A percentile compares a stretch with the other conserved stretches of the same genome.
These are phyloP conservation scores for Caenorhabditis panamensis DNA, from an alignment of 2,888 invertebrate genomes.

Conservation along the genomic window DNA sequence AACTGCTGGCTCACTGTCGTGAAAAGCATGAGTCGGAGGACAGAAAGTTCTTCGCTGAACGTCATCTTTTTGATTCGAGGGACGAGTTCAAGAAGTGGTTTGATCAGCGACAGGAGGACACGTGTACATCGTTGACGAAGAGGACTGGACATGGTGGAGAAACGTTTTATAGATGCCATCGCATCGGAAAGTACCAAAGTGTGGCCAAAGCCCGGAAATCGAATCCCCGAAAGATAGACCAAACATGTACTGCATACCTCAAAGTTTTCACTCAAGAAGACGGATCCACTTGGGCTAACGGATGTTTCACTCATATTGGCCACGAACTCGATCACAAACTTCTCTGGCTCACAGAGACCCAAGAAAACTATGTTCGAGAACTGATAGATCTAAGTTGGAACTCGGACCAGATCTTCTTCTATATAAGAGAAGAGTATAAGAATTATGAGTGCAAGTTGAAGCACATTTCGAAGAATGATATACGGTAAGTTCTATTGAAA, in stretches of 20 bases:
- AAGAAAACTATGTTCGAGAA: conserved; percentile 58
- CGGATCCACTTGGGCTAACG: conserved; percentile 28
- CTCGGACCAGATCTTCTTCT: conserved; percentile 51
- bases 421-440: conserved; percentile 49
- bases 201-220: conserved; percentile 57
- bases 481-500: too few species aligned
- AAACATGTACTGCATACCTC: conserved; percentile 57
- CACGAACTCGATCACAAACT: conserved; percentile 58
- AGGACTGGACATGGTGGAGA: conserved; percentile 61
- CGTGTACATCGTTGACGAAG: conserved; percentile 59
- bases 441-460: conserved; percentile 59
- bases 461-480: conserved; percentile 60
- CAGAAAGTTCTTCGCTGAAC: conserved; percentile 19
- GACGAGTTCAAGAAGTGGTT: conserved; percentile 54
- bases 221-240: conserved; percentile 60
- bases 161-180: conserved; percentile 52
- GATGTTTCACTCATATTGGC: conserved; percentile 61
- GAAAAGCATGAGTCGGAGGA: conserved; percentile 24
- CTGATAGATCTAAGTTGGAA: conserved; percentile 47
- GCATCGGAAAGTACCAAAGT: conserved; percentile 56
- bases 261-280: conserved; percentile 39
- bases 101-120: conserved; percentile 61
- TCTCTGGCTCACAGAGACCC: conserved; percentile 59
- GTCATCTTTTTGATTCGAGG: conserved; percentile 14
- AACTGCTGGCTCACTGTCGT: conserved; percentile 34